A percentile compares a stretch with the other conserved stretches of the same genome.
Conservation (phyloP, 2,113 vertebrate genomes). For the Aldabrachelys gigantea region DNA sequence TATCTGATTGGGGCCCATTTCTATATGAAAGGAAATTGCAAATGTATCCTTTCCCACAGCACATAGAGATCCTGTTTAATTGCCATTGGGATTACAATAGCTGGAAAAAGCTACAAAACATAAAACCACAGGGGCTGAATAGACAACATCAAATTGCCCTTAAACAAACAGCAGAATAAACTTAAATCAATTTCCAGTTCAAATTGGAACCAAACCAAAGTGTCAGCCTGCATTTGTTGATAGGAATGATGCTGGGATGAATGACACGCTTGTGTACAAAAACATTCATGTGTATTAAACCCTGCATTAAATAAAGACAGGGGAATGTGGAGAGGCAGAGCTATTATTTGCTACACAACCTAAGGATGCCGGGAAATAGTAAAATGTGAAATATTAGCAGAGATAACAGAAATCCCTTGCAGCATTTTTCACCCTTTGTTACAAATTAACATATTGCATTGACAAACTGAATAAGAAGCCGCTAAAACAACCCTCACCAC, state of each 20-base stretch:
- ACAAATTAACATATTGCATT: background rate
- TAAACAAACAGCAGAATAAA: background rate
- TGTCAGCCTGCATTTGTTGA: background rate
- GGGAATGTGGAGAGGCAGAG: background rate
- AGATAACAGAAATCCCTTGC: background rate
- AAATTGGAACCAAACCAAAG: background rate
- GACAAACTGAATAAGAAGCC: background rate
- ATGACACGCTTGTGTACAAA: background rate
- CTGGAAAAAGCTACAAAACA: background rate
- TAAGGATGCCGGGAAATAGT: background rate
- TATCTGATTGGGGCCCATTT: background rate
- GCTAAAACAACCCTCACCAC: rapidly evolving
- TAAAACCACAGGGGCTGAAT: background rate
- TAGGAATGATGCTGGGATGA: background rate
- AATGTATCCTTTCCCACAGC: background rate
- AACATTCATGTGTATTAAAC: background rate
- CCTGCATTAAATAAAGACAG: background rate
- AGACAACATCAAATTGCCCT: background rate
- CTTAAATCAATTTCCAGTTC: background rate
- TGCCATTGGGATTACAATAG: background rate
- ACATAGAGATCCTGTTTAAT: background rate
- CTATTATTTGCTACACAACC: background rate
- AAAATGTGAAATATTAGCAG: background rate
- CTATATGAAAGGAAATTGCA: background rate
- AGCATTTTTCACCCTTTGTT: background rate